phyloP scores from a whole-genome alignment of 2,797 vertebrate species.

The Tenualosa thibaudeaui region DNA sequence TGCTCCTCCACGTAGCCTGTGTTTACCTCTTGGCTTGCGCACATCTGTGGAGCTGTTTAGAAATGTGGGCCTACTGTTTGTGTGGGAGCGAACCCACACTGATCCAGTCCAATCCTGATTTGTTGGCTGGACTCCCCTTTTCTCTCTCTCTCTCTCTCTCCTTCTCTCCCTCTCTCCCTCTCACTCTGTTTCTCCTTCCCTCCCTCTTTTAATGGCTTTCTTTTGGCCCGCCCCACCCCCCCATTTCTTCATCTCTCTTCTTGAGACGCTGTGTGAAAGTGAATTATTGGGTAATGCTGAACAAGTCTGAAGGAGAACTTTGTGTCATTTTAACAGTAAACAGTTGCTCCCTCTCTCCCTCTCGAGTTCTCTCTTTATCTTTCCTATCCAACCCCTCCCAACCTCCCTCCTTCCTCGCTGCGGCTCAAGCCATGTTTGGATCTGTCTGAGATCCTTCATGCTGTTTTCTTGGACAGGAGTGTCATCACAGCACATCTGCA shows the following conservation, averaged over 20 bases:
- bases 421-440: not conserved
- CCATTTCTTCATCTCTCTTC: not conserved
- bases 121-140: conserved; percentile 33
- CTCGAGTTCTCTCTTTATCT: conserved; percentile 25
- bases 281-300: conserved; percentile 18
- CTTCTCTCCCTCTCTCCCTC: not conserved
- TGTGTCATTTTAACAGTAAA: conserved; percentile 37
- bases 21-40: conserved; percentile 18
- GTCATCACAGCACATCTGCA: not conserved
- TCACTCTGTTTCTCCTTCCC: not conserved
- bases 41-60: conserved; percentile 31
- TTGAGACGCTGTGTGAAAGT: conserved; percentile 23
- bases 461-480: conserved; percentile 5
- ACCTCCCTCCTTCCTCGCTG: conserved; percentile 1
- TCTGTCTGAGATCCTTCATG: conserved; percentile 14
- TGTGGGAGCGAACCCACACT: conserved; percentile 22
- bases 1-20: conserved; percentile 1
- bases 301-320: conserved; percentile 26
- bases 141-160: not conserved
- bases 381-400: not conserved
- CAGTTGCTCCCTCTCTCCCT: conserved; percentile 31
- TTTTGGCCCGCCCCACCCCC: not conserved
- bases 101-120: conserved; percentile 34
- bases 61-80: conserved; percentile 29
- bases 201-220: not conserved